These are phyloP conservation scores for Amazona vittata DNA, from an alignment of 2,113 vertebrate genomes.

Conservation along the genomic window DNA sequence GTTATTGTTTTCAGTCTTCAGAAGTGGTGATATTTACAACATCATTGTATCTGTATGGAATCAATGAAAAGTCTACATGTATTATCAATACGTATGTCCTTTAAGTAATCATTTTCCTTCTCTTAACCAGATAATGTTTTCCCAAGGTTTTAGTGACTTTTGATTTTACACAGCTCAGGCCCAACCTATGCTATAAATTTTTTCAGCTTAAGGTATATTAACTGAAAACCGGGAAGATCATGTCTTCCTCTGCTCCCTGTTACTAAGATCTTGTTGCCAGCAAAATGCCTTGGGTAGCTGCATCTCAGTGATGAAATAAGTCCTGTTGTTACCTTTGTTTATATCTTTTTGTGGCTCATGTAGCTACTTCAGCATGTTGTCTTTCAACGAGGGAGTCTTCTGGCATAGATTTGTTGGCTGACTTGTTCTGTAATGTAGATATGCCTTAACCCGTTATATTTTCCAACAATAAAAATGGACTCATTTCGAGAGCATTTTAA, in stretches of 20 bases:
- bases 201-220: not conserved
- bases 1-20: not conserved
- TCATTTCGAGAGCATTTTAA: not conserved
- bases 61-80: not conserved
- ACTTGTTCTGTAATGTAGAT: not conserved
- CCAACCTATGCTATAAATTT: not conserved
- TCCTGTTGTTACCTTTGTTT: not conserved
- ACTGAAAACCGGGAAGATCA: not conserved
- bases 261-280: not conserved
- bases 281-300: not conserved
- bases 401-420: not conserved
- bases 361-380: not conserved
- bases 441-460: not conserved
- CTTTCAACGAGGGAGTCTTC: not conserved
- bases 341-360: not conserved
- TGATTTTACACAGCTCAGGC: not conserved
- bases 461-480: not conserved
- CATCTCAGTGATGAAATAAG: not conserved
- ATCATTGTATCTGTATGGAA: not conserved
- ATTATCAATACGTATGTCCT: not conserved
- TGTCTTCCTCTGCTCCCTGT: fast-evolving
- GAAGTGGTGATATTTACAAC: not conserved
- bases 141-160: not conserved
- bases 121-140: not conserved
- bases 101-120: not conserved